phyloP scores from a whole-genome alignment of 2,888 invertebrate species.

The Lasiommata megera region DNA sequence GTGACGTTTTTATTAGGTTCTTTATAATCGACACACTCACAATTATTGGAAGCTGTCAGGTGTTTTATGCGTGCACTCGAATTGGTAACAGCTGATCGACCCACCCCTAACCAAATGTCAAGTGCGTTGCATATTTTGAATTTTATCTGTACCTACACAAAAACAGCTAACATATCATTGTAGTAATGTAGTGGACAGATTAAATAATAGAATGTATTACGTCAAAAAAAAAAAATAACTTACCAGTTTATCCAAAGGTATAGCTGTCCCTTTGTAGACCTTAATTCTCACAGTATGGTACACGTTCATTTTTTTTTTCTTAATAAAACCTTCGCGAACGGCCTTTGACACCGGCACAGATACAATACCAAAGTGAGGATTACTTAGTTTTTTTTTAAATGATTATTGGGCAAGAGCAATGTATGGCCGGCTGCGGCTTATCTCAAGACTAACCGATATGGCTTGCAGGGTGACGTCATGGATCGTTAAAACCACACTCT shows the following conservation, averaged over 20 bases:
- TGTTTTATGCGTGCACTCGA: conserved; percentile 26
- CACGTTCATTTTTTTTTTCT: conserved; percentile 57
- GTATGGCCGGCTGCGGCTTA: conserved; percentile 49
- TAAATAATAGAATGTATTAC: not conserved
- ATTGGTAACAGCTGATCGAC: conserved; percentile 62
- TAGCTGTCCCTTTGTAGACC: conserved; percentile 45
- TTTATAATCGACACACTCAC: not conserved
- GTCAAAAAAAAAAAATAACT: conserved; percentile 36
- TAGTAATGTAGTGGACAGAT: not conserved
- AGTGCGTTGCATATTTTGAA: not conserved
- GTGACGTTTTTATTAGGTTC: not conserved
- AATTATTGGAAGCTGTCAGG: not conserved
- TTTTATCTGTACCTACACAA: not conserved
- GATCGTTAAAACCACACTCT: conserved; percentile 64
- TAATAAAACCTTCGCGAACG: conserved; percentile 31
- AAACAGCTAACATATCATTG: not conserved
- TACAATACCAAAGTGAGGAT: not conserved
- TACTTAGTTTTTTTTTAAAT: conserved; percentile 19
- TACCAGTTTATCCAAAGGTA: conserved; percentile 57
- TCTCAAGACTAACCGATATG: conserved; percentile 57
- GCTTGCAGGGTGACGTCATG: conserved; percentile 62
- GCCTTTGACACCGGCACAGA: not conserved
- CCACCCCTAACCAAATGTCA: conserved; percentile 50
- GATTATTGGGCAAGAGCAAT: conserved; percentile 36
- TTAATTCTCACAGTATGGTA: conserved; percentile 57